phyloP scores from a whole-genome alignment of 2,797 vertebrate species.

The Knipowitschia caucasica region DNA sequence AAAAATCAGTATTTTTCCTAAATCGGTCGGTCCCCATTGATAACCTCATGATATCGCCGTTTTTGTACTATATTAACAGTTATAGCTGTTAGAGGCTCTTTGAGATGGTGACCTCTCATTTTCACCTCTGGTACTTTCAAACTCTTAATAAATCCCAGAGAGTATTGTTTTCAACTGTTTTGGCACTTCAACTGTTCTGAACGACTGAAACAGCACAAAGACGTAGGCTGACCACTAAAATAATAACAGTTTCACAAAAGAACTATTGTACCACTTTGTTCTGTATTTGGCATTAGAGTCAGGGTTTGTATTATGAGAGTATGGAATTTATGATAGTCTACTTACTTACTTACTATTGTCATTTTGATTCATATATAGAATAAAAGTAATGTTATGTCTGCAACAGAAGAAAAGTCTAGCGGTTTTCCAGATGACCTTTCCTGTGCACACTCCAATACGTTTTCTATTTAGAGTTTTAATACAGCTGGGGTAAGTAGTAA shows the following conservation, averaged over 20 bases:
- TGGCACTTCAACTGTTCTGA: slow-evolving; percentile 37
- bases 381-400: not conserved
- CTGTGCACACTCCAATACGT: no score
- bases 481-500: no score
- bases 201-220: slow-evolving; percentile 32
- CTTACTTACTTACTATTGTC: no score
- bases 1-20: no score
- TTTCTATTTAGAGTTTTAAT: no score
- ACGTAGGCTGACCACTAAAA: slow-evolving; percentile 18
- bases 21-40: no score
- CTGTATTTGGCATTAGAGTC: not conserved
- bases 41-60: no score
- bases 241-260: slow-evolving; percentile 36
- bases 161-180: slow-evolving; percentile 62
- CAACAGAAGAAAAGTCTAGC: not conserved
- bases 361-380: not conserved
- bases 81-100: no score
- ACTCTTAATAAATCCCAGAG: slow-evolving; percentile 40
- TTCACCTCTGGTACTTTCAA: slow-evolving; percentile 13
- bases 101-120: not conserved
- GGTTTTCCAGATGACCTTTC: not conserved
- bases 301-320: not conserved
- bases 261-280: slow-evolving; percentile 21
- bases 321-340: no score
- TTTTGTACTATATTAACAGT: not conserved